Evolutionary conservation across 2,888 invertebrate genomes (phyloP).

Genomic region (Zygaena filipendulae): DNA sequence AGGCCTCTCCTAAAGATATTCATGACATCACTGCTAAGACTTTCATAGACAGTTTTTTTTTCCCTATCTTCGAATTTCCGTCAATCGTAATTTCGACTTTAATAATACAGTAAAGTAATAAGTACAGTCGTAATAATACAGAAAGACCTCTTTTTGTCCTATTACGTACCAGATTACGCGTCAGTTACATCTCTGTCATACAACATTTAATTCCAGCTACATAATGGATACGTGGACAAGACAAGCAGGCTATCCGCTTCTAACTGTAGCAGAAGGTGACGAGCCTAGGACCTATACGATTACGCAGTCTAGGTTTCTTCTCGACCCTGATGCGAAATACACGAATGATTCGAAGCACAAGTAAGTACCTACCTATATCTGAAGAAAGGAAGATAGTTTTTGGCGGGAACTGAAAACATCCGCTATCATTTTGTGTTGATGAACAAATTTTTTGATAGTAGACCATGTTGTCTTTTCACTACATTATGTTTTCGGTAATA

Average conservation of each 20-base stretch:
- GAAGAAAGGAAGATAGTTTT: not conserved
- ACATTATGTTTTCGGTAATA: no score
- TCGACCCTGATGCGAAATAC: conserved; percentile 71
- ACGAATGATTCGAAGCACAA: conserved; percentile 56
- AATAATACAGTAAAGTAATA: no score
- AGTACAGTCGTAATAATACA: no score
- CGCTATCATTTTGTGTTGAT: no score
- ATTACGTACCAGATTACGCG: no score
- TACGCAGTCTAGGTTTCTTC: conserved; percentile 80
- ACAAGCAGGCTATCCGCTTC: conserved; percentile 88
- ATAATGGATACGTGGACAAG: conserved; percentile 91
- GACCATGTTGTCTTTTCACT: no score
- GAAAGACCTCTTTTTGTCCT: no score
- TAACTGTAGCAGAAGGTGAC: conserved; percentile 65
- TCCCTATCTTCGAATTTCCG: no score
- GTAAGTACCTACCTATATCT: conserved; percentile 38
- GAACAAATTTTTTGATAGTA: no score
- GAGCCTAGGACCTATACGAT: conserved; percentile 63
- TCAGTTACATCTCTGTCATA: no score
- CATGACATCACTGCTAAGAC: no score
- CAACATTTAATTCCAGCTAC: conserved; percentile 53
- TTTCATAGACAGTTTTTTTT: not conserved
- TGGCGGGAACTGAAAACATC: not conserved
- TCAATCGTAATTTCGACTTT: no score
- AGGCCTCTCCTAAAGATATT: not conserved